Base-by-base conservation (phyloP, 2,888 invertebrate species). In the Eretmocerus hayati region DNA sequence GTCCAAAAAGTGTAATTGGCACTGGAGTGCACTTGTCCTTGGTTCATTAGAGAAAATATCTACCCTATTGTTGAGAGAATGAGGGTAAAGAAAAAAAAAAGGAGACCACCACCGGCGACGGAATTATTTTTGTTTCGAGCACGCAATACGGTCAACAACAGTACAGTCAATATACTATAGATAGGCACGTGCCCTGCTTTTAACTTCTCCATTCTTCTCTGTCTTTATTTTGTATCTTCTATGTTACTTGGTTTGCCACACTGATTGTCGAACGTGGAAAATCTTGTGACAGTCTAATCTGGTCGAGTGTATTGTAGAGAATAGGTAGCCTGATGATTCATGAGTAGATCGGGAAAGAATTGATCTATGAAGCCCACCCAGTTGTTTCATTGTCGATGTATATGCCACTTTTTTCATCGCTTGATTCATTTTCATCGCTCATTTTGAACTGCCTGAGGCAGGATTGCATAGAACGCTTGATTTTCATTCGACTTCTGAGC, bases 41-140 rank as follows among this genome's bases (percentile, higher is more conserved):
- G 69, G 67, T 70, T 71, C 70, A 70, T 71, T 71, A 70, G 69
- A 69, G 68, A 66, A 69, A 69, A 70, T 70, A 70, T 68, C 68
- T 64, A 65, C 67, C 67, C 67, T 61, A 67, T 69, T 67, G 68
- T 69, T 61, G 61, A 67, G 65, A 61, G 63, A 22, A n/a, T 36
- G 21, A 35, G 48, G 53, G 42, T 19, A 18, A 16, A 9, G 54
- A 51, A 60, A 58, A 30, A n/a, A n/a, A n/a, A n/a, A n/a, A n/a
- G n/a, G n/a, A n/a, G 26, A 6, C 8, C 26, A 26, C 26, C 26
- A 26, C 26, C 26, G 26, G 8, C 26, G 62, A 65, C 60, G 63
- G 65, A 69, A 69, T 70, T 69, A 69, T 69, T 70, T 69, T 70
- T 69, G 63, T 65, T 66, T 68, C 67, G 60, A 70, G 70, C 69